Evolutionary conservation across 2,888 invertebrate genomes (phyloP), one percentile per base, ranked within the genome.

Genomic region (Rhorus exstirpatorius): DNA sequence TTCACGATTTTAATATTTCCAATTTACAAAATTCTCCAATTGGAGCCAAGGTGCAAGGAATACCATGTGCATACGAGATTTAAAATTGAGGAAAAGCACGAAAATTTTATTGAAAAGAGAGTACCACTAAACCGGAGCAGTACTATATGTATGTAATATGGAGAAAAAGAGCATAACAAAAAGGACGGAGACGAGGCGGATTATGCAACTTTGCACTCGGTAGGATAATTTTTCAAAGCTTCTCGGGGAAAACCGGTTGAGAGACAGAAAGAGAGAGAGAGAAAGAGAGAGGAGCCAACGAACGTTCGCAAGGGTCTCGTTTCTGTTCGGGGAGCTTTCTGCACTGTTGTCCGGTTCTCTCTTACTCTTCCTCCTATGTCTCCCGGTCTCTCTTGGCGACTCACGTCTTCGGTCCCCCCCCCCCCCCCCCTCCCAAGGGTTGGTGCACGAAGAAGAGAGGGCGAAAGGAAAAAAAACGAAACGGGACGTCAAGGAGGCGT

Each of bases 151-250:
- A 49, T 24, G 65, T 58, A 51, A n/a, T 21, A 44, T 26, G 26
- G 38, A 53, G 24, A 44, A 38, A 38, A 78, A 78, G 19, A 46
- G 31, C 49, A n/a, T 41, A 58, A 35, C 21, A 67, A 38, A 68
- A 44, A 74, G 38, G 72, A 67, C 79, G 67, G 70, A 67, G 79
- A 75, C 75, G 85, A 83, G 83, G 79, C 86, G 86, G 84, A 90
- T 90, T 90, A 90, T 89, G 89, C 90, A 88, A 87, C 83, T 89
- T 91, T 92, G 89, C 91, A 88, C 90, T 88, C 85, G 89, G 86
- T 79, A 83, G 88, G 84, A 90, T 91, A 91, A 92, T 92, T 91
- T 91, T 89, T 91, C 91, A 92, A 91, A 91, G 91, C 79, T 76
- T 79, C 75, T 67, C 75, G 58, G 75, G 78, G 75, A 79, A 55